phyloP scores from a whole-genome alignment of 2,797 vertebrate species.

The Thripadectes ignobilis region DNA sequence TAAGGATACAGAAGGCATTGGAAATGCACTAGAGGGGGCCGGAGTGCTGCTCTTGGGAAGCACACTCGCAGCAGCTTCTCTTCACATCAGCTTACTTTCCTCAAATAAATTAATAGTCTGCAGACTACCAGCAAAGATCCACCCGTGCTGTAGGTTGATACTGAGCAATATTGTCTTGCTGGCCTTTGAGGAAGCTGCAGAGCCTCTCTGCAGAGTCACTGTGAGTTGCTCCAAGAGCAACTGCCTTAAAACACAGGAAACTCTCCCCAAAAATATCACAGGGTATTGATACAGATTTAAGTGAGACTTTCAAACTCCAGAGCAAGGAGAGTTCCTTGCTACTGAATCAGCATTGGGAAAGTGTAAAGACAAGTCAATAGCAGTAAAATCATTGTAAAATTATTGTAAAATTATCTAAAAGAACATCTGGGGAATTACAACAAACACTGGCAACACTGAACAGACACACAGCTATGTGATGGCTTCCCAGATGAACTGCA shows the following conservation, averaged over 20 bases:
- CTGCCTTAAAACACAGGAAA: background rate
- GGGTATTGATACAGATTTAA: background rate
- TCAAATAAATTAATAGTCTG: background rate
- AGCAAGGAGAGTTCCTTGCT: background rate
- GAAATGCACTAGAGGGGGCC: conserved; percentile 38
- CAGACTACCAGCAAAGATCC: background rate
- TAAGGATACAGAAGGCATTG: background rate
- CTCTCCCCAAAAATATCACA: rapidly evolving
- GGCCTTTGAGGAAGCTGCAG: background rate
- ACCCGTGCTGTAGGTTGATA: rapidly evolving
- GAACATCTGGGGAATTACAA: background rate
- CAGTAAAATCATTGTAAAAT: background rate
- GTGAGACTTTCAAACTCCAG: background rate
- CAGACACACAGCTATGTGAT: background rate
- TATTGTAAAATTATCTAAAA: background rate
- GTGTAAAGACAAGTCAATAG: background rate
- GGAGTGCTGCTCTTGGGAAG: background rate
- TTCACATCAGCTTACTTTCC: background rate
- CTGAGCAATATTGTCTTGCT: background rate
- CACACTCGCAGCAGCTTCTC: background rate
- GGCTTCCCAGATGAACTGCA: background rate
- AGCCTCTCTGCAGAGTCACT: background rate
- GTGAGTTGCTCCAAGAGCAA: rapidly evolving
- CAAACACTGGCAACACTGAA: background rate
- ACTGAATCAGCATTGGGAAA: background rate